Conservation (phyloP, 2,797 vertebrate species). For the Craterocephalus amniculus region DNA sequence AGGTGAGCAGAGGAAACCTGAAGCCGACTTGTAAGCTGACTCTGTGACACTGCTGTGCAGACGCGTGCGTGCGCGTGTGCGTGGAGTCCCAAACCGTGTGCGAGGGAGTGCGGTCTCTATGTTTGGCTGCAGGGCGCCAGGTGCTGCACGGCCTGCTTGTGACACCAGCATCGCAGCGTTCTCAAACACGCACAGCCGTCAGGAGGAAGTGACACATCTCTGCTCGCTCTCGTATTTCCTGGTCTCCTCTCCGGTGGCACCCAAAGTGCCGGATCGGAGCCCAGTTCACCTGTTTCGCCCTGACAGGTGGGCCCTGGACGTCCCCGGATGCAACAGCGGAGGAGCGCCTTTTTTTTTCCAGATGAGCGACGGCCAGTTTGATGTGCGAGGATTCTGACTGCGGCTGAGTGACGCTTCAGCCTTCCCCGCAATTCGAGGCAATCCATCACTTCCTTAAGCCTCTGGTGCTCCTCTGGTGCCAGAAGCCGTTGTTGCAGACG, state of each 20-base stretch:
- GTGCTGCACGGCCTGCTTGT: conserved; percentile 28
- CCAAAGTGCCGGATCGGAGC: conserved; percentile 58
- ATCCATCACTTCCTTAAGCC: conserved; percentile 49
- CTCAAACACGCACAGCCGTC: conserved; percentile 27
- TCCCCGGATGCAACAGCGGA: conserved; percentile 51
- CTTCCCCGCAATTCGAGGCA: conserved; percentile 1
- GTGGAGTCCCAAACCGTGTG: conserved; percentile 8
- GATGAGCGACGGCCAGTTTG: conserved; percentile 33
- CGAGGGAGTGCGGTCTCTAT: conserved; percentile 6
- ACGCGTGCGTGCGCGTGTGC: not conserved
- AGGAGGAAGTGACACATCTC: conserved; percentile 78
- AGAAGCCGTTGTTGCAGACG: conserved; percentile 24
- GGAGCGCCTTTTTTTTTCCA: conserved; percentile 41
- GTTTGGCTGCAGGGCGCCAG: conserved; percentile 16
- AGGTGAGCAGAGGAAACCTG: conserved; percentile 69
- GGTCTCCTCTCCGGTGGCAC: conserved; percentile 63
- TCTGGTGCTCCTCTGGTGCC: conserved; percentile 18
- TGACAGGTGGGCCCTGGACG: conserved; percentile 40
- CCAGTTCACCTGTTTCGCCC: conserved; percentile 59
- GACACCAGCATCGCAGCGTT: conserved; percentile 48
- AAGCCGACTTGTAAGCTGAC: conserved; percentile 73
- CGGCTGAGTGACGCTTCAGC: conserved; percentile 28
- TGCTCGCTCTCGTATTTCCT: conserved; percentile 72
- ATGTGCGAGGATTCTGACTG: conserved; percentile 40
- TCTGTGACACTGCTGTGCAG: conserved; percentile 34